phyloP scores from a whole-genome alignment of 2,797 vertebrate species.

The Gallinago solitaria region DNA sequence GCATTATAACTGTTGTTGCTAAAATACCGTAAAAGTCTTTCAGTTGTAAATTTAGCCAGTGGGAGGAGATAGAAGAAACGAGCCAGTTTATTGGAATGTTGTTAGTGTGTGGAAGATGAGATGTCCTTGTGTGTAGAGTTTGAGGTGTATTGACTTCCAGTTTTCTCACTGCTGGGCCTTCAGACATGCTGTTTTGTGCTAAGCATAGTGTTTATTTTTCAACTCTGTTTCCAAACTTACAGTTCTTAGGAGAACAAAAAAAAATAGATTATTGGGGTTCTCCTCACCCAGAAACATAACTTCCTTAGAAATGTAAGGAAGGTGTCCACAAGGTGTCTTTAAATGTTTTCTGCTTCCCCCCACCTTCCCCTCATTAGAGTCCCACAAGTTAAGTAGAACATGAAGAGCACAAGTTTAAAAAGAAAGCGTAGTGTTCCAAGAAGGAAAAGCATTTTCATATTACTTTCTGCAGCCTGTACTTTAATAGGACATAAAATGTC shows the following conservation, averaged over 20 bases:
- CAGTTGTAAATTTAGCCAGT: slow-evolving; percentile 26
- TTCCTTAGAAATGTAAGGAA: slow-evolving; percentile 18
- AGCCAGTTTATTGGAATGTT: slow-evolving; percentile 47
- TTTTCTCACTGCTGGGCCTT: slow-evolving; percentile 10
- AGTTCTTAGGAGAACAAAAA: slow-evolving; percentile 7
- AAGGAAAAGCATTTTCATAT: background rate
- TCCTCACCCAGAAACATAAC: slow-evolving; percentile 9
- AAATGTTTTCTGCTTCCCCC: background rate
- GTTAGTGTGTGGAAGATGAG: slow-evolving; percentile 34
- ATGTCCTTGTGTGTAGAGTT: slow-evolving; percentile 21
- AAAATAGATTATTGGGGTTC: slow-evolving; percentile 7
- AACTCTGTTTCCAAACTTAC: background rate
- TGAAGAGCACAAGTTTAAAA: background rate
- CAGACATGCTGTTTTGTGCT: background rate
- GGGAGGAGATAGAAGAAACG: slow-evolving; percentile 56
- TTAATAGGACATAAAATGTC: background rate
- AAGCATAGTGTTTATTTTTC: background rate
- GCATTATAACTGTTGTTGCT: slow-evolving; percentile 36
- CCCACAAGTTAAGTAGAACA: background rate
- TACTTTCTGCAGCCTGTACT: background rate
- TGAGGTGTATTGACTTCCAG: slow-evolving; percentile 42
- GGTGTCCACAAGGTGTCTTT: background rate
- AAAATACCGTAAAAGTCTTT: slow-evolving; percentile 5
- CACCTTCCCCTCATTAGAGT: background rate
- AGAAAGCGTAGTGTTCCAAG: background rate